phyloP scores from a whole-genome alignment of 2,888 invertebrate genomes.

The Cheilosia urbana region DNA sequence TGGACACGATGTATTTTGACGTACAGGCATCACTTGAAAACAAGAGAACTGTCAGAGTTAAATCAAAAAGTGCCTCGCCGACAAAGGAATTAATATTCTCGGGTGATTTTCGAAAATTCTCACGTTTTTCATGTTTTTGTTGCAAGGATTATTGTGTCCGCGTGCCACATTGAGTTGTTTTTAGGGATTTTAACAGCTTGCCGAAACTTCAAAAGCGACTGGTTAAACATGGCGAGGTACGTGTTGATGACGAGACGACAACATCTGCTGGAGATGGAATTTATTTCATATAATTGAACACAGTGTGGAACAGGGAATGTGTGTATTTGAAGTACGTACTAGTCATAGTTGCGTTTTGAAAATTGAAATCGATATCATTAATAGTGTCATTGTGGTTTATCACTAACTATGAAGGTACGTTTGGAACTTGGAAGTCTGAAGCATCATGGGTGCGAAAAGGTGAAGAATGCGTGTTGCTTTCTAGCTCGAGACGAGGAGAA shows the following conservation, averaged over 20 bases:
- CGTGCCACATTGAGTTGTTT: conserved; percentile 66
- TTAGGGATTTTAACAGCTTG: conserved; percentile 41
- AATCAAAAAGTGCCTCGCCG: conserved; percentile 70
- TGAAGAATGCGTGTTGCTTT: no score
- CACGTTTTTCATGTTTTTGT: conserved; percentile 82
- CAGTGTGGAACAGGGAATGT: no score
- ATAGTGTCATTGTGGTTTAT: no score
- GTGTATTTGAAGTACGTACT: no score
- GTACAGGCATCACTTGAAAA: conserved; percentile 67
- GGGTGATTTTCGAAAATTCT: conserved; percentile 79
- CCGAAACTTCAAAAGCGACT: conserved; percentile 57
- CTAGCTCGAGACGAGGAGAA: no score
- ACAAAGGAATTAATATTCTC: conserved; percentile 74
- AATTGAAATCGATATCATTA: no score
- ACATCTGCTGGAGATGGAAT: not conserved
- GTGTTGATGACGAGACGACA: conserved; percentile 1
- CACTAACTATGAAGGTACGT: no score
- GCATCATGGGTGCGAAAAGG: no score
- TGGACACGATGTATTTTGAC: conserved; percentile 41
- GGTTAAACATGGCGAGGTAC: conserved; percentile 12
- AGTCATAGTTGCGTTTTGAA: no score
- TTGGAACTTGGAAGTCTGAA: no score
- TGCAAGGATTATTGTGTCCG: conserved; percentile 75
- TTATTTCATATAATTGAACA: no score
- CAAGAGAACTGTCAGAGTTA: conserved; percentile 68